A percentile compares a stretch with the other conserved stretches of the same genome.
These are phyloP conservation scores for Lasioglossum oenotherae DNA, from an alignment of 2,888 invertebrate genomes.

Conservation along the genomic window DNA sequence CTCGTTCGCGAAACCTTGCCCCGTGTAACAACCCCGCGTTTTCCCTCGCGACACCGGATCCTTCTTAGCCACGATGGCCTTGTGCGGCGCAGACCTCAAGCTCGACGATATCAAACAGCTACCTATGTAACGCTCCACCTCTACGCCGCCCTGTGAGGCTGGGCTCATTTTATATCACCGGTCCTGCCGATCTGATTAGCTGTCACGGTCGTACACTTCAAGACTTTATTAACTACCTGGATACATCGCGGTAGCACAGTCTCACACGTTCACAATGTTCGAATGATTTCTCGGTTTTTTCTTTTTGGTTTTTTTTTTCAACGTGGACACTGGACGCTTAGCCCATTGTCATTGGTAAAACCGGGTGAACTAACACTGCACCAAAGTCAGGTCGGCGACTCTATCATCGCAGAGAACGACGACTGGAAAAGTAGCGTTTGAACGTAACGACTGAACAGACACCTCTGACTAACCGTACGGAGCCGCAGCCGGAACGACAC, in stretches of 20 bases:
- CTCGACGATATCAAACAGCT: conserved; percentile 87
- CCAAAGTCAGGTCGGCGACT: not conserved
- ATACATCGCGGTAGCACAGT: not conserved
- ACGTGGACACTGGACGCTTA: conserved; percentile 30
- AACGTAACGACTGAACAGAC: conserved; percentile 27
- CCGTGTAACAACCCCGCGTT: conserved; percentile 55
- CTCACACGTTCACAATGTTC: not conserved
- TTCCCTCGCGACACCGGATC: conserved; percentile 56
- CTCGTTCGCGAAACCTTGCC: conserved; percentile 54
- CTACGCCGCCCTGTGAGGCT: conserved; percentile 87
- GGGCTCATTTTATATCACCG: conserved; percentile 89
- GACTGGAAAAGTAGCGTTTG: not conserved
- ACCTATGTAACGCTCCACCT: conserved; percentile 88
- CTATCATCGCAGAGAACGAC: not conserved
- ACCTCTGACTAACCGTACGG: conserved; percentile 71
- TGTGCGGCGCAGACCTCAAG: conserved; percentile 68
- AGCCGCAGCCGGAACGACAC: conserved; percentile 81
- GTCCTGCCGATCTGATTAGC: conserved; percentile 29
- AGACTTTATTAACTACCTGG: not conserved
- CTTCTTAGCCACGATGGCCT: conserved; percentile 70
- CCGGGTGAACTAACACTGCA: not conserved
- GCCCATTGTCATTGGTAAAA: conserved; percentile 60
- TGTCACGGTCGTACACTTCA: conserved; percentile 22
- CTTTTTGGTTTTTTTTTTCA: not conserved
- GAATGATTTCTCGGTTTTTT: not conserved